Percentiles rank a stretch among this genome's conserved stretches.
These are phyloP conservation scores for Amphipoea lucens DNA, from an alignment of 2,888 invertebrate genomes.

Conservation along the genomic window DNA sequence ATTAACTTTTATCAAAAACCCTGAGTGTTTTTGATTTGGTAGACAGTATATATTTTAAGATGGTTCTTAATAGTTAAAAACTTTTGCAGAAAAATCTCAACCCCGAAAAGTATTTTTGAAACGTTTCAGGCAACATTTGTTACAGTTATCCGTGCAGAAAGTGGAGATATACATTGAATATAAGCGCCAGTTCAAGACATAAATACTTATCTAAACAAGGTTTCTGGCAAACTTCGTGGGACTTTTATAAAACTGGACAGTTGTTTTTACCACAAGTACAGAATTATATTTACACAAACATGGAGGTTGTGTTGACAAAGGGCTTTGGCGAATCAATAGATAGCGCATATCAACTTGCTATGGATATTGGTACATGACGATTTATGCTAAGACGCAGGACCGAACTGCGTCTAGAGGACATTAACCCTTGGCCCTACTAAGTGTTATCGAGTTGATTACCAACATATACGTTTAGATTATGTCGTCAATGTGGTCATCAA, in stretches of 20 bases:
- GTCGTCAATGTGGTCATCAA: slow-evolving; percentile 71
- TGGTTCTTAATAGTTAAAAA: not conserved
- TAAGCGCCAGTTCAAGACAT: slow-evolving; percentile 40
- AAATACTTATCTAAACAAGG: slow-evolving; percentile 46
- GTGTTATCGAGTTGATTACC: slow-evolving; percentile 28
- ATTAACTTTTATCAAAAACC: slow-evolving; percentile 7
- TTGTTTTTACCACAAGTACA: slow-evolving; percentile 13
- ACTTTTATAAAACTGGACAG: slow-evolving; percentile 17
- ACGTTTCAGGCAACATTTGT: slow-evolving; percentile 32
- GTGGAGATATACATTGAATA: slow-evolving; percentile 46
- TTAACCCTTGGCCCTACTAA: slow-evolving; percentile 68
- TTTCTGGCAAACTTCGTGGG: slow-evolving; percentile 22
- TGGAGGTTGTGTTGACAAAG: slow-evolving; percentile 13
- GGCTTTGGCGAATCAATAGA: slow-evolving; percentile 37
- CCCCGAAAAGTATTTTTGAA: slow-evolving; percentile 5
- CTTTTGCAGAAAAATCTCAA: not conserved
- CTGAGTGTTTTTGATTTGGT: not conserved
- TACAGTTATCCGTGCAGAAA: slow-evolving; percentile 26
- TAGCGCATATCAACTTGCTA: slow-evolving; percentile 14
- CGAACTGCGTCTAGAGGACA: slow-evolving; percentile 63
- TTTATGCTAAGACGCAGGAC: slow-evolving; percentile 36
- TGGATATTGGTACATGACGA: slow-evolving; percentile 25
- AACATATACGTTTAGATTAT: slow-evolving; percentile 59
- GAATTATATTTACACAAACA: slow-evolving; percentile 12
- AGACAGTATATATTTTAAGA: not conserved